A percentile compares a stretch with the other conserved stretches of the same genome.
These are phyloP conservation scores for Cephus nigrinus DNA, from an alignment of 2,888 invertebrate genomes.

Conservation along the genomic window DNA sequence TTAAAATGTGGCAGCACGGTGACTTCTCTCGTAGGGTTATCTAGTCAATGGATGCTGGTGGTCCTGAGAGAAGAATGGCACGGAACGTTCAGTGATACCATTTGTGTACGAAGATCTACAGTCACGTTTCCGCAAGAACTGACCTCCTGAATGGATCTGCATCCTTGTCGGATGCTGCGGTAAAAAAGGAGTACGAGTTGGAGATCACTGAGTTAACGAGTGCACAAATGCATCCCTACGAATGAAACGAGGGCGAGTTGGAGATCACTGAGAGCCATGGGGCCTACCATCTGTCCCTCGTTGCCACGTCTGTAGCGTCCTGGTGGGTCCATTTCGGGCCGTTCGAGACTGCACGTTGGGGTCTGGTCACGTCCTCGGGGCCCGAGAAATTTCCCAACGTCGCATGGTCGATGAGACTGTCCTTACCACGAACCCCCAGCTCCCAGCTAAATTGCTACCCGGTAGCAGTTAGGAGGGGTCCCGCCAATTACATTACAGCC, in stretches of 20 bases:
- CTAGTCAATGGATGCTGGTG: constrained; percentile 2
- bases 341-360: constrained; percentile 17
- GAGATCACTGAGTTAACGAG: constrained; percentile 17
- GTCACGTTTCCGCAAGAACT: background rate
- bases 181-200: constrained; percentile 14
- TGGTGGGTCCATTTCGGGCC: constrained; percentile 35
- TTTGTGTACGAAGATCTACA: background rate
- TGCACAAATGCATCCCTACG: constrained; percentile 17
- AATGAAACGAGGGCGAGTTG: constrained; percentile 22
- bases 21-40: background rate
- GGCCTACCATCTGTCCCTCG: constrained; percentile 49
- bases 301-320: constrained; percentile 51
- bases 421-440: background rate
- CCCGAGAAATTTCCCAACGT: constrained; percentile 29
- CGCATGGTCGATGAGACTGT: constrained; percentile 4
- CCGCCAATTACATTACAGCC: constrained; percentile 1
- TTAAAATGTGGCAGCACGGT: background rate
- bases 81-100: background rate
- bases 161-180: background rate
- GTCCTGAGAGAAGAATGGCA: constrained; percentile 5
- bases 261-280: constrained; percentile 18
- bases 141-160: background rate
- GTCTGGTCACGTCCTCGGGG: constrained; percentile 17
- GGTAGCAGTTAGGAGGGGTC: constrained; percentile 6
- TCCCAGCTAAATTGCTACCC: constrained; percentile 5